Conservation (phyloP, 2,888 invertebrate genomes). For the Nephrotoma appendiculata region DNA sequence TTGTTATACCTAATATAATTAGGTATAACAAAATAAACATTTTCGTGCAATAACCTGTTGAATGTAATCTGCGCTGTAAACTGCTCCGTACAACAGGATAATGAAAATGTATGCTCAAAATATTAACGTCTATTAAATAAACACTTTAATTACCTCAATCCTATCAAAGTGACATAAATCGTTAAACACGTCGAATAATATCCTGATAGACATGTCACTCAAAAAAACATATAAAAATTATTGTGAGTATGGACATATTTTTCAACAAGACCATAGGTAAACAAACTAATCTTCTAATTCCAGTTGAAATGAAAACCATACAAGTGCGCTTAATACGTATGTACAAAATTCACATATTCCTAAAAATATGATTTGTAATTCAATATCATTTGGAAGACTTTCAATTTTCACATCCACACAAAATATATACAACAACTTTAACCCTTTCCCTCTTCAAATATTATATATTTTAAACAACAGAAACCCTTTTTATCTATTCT, state of each 20-base stretch:
- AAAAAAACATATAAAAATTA: background rate
- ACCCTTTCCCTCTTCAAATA: background rate
- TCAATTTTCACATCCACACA: background rate
- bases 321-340: background rate
- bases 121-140: no score
- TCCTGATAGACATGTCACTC: background rate
- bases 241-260: background rate
- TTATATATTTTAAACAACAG: background rate
- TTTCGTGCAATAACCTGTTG: background rate
- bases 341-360: background rate
- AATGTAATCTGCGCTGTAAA: background rate
- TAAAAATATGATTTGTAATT: background rate
- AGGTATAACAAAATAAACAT: background rate
- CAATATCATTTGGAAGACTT: background rate
- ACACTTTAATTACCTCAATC: background rate
- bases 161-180: background rate
- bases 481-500: background rate
- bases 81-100: background rate
- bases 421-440: background rate
- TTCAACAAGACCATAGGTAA: background rate
- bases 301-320: background rate
- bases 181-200: background rate
- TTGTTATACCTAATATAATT: no score
- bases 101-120: no score
- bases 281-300: background rate